Evolutionary conservation across 2,888 invertebrate species (phyloP).

Genomic region (Nymphalis polychloros): DNA sequence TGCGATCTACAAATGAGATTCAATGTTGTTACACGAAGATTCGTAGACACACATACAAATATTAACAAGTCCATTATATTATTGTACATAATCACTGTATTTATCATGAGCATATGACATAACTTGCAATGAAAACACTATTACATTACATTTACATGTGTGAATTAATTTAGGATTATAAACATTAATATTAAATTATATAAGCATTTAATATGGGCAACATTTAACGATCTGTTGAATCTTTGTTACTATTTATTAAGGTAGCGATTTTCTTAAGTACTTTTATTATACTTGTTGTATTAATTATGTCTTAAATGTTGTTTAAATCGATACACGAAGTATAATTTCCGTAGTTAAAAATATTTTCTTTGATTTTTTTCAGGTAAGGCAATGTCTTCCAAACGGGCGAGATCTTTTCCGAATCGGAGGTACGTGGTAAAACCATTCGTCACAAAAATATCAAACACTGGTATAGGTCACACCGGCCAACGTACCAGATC

Average conservation of each 20-base stretch:
- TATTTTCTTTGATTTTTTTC: conserved; percentile 52
- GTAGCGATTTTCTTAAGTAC: neutral
- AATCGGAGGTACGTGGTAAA: conserved; percentile 65
- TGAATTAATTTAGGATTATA: conserved; percentile 15
- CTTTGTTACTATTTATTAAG: neutral
- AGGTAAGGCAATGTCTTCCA: conserved; percentile 80
- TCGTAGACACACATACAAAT: conserved; percentile 23
- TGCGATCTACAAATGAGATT: conserved; percentile 29
- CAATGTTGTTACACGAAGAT: conserved; percentile 28
- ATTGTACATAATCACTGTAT: conserved; percentile 19
- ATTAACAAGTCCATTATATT: conserved; percentile 27
- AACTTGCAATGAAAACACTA: conserved; percentile 20
- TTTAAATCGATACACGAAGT: neutral
- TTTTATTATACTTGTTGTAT: no score
- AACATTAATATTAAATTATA: neutral
- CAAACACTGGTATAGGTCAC: conserved; percentile 44
- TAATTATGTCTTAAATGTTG: neutral
- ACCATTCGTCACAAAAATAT: conserved; percentile 58
- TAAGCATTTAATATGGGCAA: neutral
- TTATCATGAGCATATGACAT: conserved; percentile 12
- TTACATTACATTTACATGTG: conserved; percentile 11
- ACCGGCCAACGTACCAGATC: conserved; percentile 57
- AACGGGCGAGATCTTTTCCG: conserved; percentile 66
- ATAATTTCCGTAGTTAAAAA: neutral
- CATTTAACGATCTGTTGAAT: neutral